Evolutionary conservation across 2,888 invertebrate species (phyloP), one percentile per base, ranked within the genome.

Genomic region (Chydorus sphaericus): DNA sequence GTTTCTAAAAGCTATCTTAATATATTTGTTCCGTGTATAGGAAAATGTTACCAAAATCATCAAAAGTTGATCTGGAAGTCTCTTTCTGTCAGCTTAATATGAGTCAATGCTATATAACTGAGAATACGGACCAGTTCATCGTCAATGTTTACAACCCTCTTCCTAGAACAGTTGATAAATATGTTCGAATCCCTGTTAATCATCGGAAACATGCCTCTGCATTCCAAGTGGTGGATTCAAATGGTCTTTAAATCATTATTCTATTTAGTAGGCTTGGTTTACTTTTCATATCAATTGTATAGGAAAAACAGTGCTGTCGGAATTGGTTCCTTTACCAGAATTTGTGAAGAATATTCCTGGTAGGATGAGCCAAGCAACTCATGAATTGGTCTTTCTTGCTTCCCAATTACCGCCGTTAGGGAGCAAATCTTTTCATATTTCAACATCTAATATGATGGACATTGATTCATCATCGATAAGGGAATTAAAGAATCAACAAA

Each of bases 61-160:
- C n/a, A n/a, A n/a, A n/a, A n/a, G n/a, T n/a, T n/a, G n/a, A n/a
- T n/a, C n/a, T n/a, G n/a, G n/a, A n/a, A n/a, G n/a, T n/a, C n/a
- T n/a, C n/a, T n/a, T n/a, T n/a, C n/a, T n/a, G n/a, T 48, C 69
- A 78, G 44, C 64, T 77, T 2, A 83, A 83, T 64, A 76, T 81
- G 55, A 80, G 79, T 57, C 71, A 74, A 55, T 83, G 83, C 61
- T 62, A 68, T 14, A 58, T 70, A 39, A 64, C 74, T 64, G 80
- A 80, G 70, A 58, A 65, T 63, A 62, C 71, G 68, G 62, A 71
- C 63, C 44, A 76, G 72, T 71, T 80, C 60, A 64, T 77, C 1
- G 68, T 81, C 1, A 68, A 76, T 1, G 71, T 80, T 1, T 83
- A 82, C 69, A 83, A 82, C 62, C 80, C 82, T 0, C 63, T 79